A percentile compares a stretch with the other conserved stretches of the same genome.
phyloP scores from a whole-genome alignment of 92 coral and sea anemone genomes.

The Virgularia gustaviana region DNA sequence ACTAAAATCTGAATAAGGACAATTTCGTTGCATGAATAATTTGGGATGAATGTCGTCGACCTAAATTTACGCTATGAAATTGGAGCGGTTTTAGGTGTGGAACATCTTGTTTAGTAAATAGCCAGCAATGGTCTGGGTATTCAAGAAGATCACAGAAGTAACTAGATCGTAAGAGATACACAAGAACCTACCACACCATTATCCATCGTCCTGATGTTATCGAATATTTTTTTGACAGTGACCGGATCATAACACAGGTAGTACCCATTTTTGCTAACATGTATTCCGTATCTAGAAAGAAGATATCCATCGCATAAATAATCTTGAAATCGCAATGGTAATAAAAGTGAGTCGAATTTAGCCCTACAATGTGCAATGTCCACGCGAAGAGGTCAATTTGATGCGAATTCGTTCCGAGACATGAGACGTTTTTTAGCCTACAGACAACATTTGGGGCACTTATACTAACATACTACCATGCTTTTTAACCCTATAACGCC shows the following conservation, averaged over 20 bases:
- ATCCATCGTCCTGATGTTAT: slow-evolving; percentile 86
- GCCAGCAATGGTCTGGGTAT: not conserved
- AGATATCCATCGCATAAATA: too few relatives aligned
- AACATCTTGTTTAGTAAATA: not conserved
- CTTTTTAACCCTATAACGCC: too few relatives aligned
- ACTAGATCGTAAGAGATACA: not conserved
- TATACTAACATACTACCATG: too few relatives aligned
- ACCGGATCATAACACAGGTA: slow-evolving; percentile 79
- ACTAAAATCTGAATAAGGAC: too few relatives aligned
- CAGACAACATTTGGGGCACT: too few relatives aligned
- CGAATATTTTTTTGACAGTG: slow-evolving; percentile 72
- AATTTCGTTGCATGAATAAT: too few relatives aligned
- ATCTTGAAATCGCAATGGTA: not conserved
- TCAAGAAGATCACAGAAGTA: not conserved
- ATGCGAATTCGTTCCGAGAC: not conserved
- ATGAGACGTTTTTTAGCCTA: too few relatives aligned
- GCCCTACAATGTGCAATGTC: too few relatives aligned
- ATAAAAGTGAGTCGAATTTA: not conserved
- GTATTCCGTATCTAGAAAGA: slow-evolving; percentile 79
- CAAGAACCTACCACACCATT: slow-evolving; percentile 65
- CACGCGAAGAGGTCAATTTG: not conserved
- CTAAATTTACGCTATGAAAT: too few relatives aligned
- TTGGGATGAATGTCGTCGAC: too few relatives aligned
- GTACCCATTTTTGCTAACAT: slow-evolving; percentile 80
- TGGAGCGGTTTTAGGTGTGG: too few relatives aligned